Evolutionary conservation across 2,797 vertebrate species (phyloP).

Genomic region (Pangasius krempfi): DNA sequence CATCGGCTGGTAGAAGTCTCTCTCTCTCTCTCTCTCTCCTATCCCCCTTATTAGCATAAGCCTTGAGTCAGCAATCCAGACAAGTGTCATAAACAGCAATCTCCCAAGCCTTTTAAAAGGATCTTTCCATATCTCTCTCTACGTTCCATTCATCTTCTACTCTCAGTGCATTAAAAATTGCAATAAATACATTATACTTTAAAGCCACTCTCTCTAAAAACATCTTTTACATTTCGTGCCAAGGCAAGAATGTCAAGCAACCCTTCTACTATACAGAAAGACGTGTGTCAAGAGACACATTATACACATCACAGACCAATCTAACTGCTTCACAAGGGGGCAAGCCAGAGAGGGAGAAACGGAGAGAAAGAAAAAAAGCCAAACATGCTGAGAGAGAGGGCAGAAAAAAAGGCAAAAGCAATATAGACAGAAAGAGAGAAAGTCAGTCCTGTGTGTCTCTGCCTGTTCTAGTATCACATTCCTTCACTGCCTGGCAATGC

Average conservation of each 20-base stretch:
- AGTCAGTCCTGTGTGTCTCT: background rate
- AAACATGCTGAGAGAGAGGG: background rate
- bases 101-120: conserved; percentile 14
- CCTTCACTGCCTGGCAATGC: background rate
- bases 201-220: background rate
- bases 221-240: background rate
- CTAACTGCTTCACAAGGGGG: conserved; percentile 3
- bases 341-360: background rate
- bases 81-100: conserved; percentile 8
- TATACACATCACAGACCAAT: conserved; percentile 36
- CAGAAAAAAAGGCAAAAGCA: background rate
- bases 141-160: conserved; percentile 14
- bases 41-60: conserved; percentile 35
- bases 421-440: background rate
- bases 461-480: conserved; percentile 7
- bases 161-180: background rate
- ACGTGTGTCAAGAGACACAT: conserved; percentile 25
- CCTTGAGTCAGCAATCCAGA: conserved; percentile 48
- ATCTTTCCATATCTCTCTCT: conserved; percentile 19
- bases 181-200: conserved; percentile 9
- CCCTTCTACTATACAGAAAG: background rate
- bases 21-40: background rate
- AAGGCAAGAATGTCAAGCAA: background rate
- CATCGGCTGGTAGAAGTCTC: background rate
- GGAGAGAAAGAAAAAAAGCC: background rate